These are phyloP conservation scores for Andricus curvator DNA, from an alignment of 2,888 invertebrate species.

Conservation along the genomic window DNA sequence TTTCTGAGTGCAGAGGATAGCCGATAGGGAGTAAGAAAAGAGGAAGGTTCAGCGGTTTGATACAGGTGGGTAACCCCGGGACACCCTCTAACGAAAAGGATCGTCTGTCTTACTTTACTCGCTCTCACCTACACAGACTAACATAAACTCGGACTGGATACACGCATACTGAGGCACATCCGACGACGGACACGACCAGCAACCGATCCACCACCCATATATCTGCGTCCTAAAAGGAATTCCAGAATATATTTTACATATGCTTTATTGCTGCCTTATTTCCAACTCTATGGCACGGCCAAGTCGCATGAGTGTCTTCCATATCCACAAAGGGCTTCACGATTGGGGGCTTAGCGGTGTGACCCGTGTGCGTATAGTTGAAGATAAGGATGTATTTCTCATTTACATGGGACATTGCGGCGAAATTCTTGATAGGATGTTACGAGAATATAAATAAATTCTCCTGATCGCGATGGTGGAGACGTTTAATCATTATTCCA, in stretches of 20 bases:
- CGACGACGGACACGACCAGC: conserved; percentile 56
- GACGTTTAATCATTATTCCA: background rate
- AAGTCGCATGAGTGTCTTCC: conserved; percentile 42
- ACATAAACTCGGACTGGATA: background rate
- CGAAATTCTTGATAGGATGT: conserved; percentile 11
- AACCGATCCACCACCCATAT: conserved; percentile 68
- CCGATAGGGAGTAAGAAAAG: conserved; percentile 29
- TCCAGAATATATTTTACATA: conserved; percentile 79
- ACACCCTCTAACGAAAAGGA: conserved; percentile 60
- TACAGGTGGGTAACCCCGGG: conserved; percentile 58
- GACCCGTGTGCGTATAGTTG: background rate
- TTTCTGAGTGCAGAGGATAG: conserved; percentile 19
- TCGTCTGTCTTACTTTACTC: conserved; percentile 59
- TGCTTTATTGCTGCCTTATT: conserved; percentile 78
- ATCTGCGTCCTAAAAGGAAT: conserved; percentile 78
- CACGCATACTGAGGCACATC: conserved; percentile 1
- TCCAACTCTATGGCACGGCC: conserved; percentile 72
- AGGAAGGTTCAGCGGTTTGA: conserved; percentile 33
- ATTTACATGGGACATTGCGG: conserved; percentile 20
- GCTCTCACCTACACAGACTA: conserved; percentile 50
- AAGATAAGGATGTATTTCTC: conserved; percentile 23
- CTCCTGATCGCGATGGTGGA: background rate
- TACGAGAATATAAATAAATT: conserved; percentile 11
- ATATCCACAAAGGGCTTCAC: conserved; percentile 31
- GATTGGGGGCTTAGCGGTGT: conserved; percentile 6